Evolutionary conservation across 2,797 vertebrate species (phyloP).

Genomic region (Graptemys geographica): DNA sequence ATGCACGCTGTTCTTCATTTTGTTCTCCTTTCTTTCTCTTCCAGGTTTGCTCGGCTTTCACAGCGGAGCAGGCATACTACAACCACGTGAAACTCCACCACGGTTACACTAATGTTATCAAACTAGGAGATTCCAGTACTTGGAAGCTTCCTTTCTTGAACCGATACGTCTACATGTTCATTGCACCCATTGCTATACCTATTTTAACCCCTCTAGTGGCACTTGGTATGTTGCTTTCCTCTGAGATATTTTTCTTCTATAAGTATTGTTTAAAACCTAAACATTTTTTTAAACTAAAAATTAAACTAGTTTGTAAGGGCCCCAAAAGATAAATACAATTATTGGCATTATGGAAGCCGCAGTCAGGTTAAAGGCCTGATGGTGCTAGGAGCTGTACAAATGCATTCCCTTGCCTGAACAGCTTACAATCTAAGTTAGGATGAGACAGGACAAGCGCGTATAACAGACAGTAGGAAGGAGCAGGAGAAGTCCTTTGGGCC

Average conservation of each 20-base stretch:
- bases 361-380: background rate
- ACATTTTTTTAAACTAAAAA: background rate
- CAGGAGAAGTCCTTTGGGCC: background rate
- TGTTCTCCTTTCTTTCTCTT: background rate
- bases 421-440: background rate
- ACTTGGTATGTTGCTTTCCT: slow-evolving; percentile 80
- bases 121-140: slow-evolving; percentile 93
- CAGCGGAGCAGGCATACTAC: slow-evolving; percentile 81
- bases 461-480: background rate
- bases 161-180: slow-evolving; percentile 89
- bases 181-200: slow-evolving; percentile 88
- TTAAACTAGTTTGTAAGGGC: background rate
- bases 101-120: slow-evolving; percentile 91
- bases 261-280: background rate
- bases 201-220: slow-evolving; percentile 91
- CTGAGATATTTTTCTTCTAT: background rate
- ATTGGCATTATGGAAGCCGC: background rate
- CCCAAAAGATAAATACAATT: background rate
- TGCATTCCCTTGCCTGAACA: background rate
- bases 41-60: slow-evolving; percentile 92
- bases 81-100: slow-evolving; percentile 95
- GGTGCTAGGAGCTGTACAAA: background rate
- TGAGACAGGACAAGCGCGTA: background rate
- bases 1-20: background rate
- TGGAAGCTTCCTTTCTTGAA: slow-evolving; percentile 92